These are phyloP conservation scores for Phaethon lepturus DNA, from an alignment of 2,113 vertebrate genomes.

Conservation along the genomic window DNA sequence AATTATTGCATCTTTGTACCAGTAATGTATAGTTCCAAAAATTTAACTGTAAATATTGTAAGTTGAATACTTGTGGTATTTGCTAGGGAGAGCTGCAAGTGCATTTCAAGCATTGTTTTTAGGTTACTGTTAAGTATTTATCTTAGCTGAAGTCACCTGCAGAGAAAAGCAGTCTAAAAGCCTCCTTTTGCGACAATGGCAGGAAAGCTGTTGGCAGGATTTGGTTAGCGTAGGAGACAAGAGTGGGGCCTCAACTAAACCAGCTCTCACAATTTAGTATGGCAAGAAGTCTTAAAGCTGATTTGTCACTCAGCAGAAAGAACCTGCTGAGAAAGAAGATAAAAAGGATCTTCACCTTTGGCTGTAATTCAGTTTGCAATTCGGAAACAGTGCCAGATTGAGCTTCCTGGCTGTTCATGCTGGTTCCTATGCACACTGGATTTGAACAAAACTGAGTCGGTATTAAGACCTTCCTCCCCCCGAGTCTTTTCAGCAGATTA, in stretches of 20 bases:
- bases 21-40: background rate
- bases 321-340: constrained; percentile 35
- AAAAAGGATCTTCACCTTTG: constrained; percentile 40
- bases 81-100: background rate
- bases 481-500: constrained; percentile 6
- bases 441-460: constrained; percentile 22
- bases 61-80: background rate
- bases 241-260: background rate
- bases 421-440: background rate
- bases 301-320: constrained; percentile 25
- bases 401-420: constrained; percentile 7
- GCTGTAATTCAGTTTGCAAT: constrained; percentile 11
- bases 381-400: constrained; percentile 4
- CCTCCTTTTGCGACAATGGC: background rate
- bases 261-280: background rate
- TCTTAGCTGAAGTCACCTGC: background rate
- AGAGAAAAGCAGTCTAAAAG: background rate
- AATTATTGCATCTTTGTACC: background rate
- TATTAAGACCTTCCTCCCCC: background rate
- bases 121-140: background rate
- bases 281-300: constrained; percentile 40
- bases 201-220: background rate
- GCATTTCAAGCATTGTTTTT: background rate
- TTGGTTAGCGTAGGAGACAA: background rate
- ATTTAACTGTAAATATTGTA: background rate